Evolutionary conservation across 2,888 invertebrate genomes (phyloP).

Genomic region (Pristionchus japonicus): DNA sequence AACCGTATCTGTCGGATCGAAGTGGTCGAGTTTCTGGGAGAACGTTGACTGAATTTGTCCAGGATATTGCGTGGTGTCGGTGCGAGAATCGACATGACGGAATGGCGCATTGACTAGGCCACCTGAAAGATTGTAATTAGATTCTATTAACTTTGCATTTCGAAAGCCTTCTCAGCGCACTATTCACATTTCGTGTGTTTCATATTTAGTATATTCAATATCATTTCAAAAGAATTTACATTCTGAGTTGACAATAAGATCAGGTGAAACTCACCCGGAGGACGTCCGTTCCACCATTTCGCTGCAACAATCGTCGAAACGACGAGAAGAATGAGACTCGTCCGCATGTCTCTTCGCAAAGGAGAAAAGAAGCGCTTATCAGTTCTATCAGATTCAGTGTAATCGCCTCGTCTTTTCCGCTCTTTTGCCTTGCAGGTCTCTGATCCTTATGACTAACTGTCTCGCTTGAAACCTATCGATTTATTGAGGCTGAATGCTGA

Average conservation of each 20-base stretch:
- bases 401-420: not conserved
- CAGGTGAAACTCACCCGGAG: not conserved
- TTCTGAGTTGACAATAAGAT: not conserved
- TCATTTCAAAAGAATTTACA: not conserved
- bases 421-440: not conserved
- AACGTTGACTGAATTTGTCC: not conserved
- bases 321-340: not conserved
- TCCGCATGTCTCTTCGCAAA: not conserved
- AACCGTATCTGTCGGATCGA: conserved; percentile 56
- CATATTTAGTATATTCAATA: not conserved
- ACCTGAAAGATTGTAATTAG: not conserved
- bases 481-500: no score
- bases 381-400: no score
- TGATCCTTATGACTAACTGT: not conserved
- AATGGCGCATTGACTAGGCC: not conserved
- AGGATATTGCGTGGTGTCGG: not conserved
- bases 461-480: not conserved
- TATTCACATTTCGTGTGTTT: not conserved
- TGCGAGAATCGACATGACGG: not conserved
- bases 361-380: not conserved
- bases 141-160: not conserved
- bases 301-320: not conserved
- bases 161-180: not conserved
- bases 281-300: not conserved
- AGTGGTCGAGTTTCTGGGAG: conserved; percentile 59